These are phyloP conservation scores for Hyposoter dolosus DNA, from an alignment of 2,888 invertebrate genomes.

Conservation along the genomic window DNA sequence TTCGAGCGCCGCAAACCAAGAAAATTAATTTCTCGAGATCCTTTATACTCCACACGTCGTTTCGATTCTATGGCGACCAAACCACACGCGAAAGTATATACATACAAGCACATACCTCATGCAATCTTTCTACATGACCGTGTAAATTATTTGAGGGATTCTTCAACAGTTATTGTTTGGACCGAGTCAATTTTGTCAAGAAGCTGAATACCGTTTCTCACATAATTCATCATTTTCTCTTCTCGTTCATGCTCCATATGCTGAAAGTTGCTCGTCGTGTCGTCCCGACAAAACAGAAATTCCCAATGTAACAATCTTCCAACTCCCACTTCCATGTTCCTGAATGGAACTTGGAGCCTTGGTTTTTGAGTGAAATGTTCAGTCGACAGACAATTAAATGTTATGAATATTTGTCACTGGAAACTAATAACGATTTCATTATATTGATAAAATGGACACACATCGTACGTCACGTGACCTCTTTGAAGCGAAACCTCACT, in stretches of 20 bases:
- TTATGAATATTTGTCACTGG: background rate
- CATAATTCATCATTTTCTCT: background rate
- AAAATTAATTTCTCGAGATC: conserved; percentile 84
- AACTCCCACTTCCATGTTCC: background rate
- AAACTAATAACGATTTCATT: background rate
- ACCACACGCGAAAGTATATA: conserved; percentile 57
- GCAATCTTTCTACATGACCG: conserved; percentile 16
- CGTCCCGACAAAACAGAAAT: background rate
- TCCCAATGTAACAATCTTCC: background rate
- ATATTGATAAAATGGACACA: background rate
- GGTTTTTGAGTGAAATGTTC: background rate
- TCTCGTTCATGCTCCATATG: background rate
- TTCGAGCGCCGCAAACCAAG: conserved; percentile 71
- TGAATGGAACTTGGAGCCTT: background rate
- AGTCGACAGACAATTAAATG: background rate
- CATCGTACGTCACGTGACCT: conserved; percentile 6
- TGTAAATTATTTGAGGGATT: conserved; percentile 10
- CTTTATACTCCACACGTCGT: conserved; percentile 79
- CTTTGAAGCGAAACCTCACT: background rate
- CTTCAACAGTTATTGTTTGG: background rate
- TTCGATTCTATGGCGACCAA: conserved; percentile 77
- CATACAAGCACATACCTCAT: conserved; percentile 50
- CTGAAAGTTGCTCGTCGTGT: background rate
- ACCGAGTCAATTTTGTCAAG: conserved; percentile 10
- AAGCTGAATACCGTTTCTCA: background rate